Percentiles rank a stretch among this genome's conserved stretches.
phyloP scores from a whole-genome alignment of 2,113 vertebrate species.

The Epinephelus fuscoguttatus region DNA sequence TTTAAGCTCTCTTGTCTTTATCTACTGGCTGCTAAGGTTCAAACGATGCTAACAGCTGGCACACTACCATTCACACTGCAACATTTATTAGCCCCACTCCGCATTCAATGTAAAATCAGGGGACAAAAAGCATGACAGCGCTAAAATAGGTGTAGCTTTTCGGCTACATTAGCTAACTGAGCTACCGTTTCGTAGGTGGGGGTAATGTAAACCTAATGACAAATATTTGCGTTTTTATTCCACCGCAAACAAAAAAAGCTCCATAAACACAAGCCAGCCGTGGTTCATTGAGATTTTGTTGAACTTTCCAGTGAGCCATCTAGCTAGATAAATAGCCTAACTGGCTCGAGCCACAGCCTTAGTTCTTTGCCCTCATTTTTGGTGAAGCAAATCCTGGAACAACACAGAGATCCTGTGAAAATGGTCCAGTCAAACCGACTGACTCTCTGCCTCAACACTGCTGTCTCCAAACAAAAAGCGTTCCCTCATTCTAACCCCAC shows the following conservation, averaged over 20 bases:
- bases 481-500: neutral
- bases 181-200: conserved; percentile 39
- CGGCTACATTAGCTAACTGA: conserved; percentile 66
- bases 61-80: neutral
- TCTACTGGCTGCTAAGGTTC: neutral
- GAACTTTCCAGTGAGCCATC: neutral
- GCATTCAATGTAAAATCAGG: neutral
- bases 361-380: conserved; percentile 58
- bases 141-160: conserved; percentile 55
- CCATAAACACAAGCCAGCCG: neutral
- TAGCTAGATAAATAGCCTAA: conserved; percentile 59
- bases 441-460: neutral
- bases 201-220: conserved; percentile 10
- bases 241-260: neutral
- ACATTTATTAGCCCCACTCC: neutral
- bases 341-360: conserved; percentile 49
- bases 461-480: neutral
- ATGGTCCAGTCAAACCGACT: conserved; percentile 7
- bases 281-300: neutral
- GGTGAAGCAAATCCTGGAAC: conserved; percentile 28
- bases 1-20: neutral
- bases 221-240: conserved; percentile 7
- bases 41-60: conserved; percentile 20
- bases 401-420: conserved; percentile 21
- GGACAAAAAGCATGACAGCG: conserved; percentile 62